Evolutionary conservation across 2,888 invertebrate species (phyloP).

Genomic region (Polyploca ridens): DNA sequence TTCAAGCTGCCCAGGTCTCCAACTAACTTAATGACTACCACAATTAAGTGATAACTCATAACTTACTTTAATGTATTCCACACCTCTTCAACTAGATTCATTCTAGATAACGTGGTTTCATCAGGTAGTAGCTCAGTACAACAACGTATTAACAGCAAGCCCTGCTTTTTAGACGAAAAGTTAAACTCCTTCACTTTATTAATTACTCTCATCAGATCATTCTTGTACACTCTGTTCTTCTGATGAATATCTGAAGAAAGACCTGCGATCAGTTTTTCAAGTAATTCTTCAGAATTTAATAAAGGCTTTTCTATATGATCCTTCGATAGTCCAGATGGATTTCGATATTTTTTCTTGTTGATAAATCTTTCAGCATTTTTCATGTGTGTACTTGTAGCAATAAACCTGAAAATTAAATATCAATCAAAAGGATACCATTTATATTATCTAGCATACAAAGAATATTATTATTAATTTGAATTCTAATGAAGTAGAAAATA

Average conservation of each 20-base stretch:
- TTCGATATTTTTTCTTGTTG: not conserved
- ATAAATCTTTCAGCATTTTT: conserved; percentile 11
- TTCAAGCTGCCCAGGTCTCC: too few species aligned
- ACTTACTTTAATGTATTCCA: conserved; percentile 81
- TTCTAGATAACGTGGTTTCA: conserved; percentile 70
- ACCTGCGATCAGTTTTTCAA: conserved; percentile 69
- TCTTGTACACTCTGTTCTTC: conserved; percentile 76
- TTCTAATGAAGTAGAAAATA: not conserved
- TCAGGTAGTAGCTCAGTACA: conserved; percentile 84
- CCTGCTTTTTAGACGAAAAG: conserved; percentile 72
- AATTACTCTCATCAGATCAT: conserved; percentile 67
- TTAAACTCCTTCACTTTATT: conserved; percentile 67
- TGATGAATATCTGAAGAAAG: conserved; percentile 71
- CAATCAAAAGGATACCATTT: not conserved
- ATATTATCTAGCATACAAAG: not conserved
- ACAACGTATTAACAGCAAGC: conserved; percentile 78
- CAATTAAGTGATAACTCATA: not conserved
- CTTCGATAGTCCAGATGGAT: conserved; percentile 16
- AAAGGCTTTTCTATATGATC: not conserved
- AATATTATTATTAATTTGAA: not conserved
- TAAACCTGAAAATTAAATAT: conserved; percentile 22
- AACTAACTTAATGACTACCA: too few species aligned
- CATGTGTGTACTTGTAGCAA: conserved; percentile 18
- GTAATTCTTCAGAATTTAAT: conserved; percentile 54
- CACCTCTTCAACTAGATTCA: conserved; percentile 78